These are phyloP conservation scores for Limnephilus lunatus DNA, from an alignment of 2,888 invertebrate genomes.

Conservation along the genomic window DNA sequence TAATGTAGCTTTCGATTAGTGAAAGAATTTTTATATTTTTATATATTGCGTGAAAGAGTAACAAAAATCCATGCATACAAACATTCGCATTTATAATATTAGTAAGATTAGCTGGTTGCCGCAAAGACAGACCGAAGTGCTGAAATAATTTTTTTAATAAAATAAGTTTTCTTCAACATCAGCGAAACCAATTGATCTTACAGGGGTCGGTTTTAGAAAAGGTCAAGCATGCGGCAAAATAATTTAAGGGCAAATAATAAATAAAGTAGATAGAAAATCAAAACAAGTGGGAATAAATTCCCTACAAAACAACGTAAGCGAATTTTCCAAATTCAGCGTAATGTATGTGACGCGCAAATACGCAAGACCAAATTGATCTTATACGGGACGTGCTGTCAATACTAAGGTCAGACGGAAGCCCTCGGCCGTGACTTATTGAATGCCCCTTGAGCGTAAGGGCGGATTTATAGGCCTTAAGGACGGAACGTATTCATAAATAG, in stretches of 20 bases:
- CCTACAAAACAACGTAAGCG: not conserved
- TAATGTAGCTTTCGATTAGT: too few species aligned
- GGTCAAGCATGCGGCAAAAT: not conserved
- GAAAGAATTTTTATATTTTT: too few species aligned
- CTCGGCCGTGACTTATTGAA: not conserved
- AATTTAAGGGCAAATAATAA: not conserved
- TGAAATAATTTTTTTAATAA: too few species aligned
- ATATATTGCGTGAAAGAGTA: too few species aligned
- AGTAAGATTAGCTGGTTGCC: too few species aligned
- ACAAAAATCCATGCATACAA: too few species aligned
- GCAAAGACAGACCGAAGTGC: too few species aligned
- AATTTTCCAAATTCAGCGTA: not conserved
- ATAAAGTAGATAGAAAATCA: not conserved
- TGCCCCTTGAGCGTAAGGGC: not conserved
- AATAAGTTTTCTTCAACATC: not conserved
- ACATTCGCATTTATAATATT: too few species aligned
- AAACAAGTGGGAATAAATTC: not conserved
- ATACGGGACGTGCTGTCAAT: not conserved
- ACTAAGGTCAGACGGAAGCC: not conserved
- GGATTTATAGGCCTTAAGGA: not conserved
- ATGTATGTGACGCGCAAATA: not conserved
- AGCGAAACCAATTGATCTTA: not conserved
- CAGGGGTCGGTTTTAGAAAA: not conserved
- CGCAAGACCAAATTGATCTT: not conserved
- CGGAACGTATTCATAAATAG: not conserved